Conservation (phyloP, 2,888 invertebrate species). For the Seira sanloemensis region DNA sequence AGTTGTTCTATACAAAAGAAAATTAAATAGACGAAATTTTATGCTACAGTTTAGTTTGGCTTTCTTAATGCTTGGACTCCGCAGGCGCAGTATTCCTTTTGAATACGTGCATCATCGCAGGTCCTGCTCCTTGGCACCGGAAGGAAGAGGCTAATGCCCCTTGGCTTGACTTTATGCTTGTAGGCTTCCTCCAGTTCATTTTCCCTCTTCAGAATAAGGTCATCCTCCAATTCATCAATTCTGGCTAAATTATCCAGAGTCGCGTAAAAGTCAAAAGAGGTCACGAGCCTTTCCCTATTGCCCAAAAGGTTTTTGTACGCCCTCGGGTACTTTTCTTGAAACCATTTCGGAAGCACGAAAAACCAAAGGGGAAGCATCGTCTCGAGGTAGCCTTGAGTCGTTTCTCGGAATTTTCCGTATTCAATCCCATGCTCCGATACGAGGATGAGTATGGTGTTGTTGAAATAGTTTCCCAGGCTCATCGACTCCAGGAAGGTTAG, state of each 20-base stretch:
- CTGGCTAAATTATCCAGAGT: too few species aligned
- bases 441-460: slow-evolving; percentile 82
- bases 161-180: too few species aligned
- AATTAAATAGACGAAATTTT: too few species aligned
- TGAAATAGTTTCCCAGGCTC: slow-evolving; percentile 78
- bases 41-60: too few species aligned
- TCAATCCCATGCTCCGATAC: slow-evolving; percentile 94
- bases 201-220: background rate
- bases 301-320: slow-evolving; percentile 81
- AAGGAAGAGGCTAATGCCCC: slow-evolving; percentile 86
- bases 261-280: slow-evolving; percentile 89
- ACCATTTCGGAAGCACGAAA: slow-evolving; percentile 84
- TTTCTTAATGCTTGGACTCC: too few species aligned
- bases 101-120: slow-evolving; percentile 86
- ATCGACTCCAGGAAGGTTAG: slow-evolving; percentile 79
- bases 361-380: slow-evolving; percentile 90
- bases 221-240: slow-evolving; percentile 79
- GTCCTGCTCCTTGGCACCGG: slow-evolving; percentile 84
- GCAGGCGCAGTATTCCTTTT: slow-evolving; percentile 92
- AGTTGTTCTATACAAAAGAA: too few species aligned
- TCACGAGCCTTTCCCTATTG: slow-evolving; percentile 79
- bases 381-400: slow-evolving; percentile 87
- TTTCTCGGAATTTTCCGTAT: slow-evolving; percentile 88
- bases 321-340: slow-evolving; percentile 80
- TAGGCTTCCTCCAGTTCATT: too few species aligned